Base-by-base conservation (phyloP, 1,140 invertebrate species). In the Campodea augens region DNA sequence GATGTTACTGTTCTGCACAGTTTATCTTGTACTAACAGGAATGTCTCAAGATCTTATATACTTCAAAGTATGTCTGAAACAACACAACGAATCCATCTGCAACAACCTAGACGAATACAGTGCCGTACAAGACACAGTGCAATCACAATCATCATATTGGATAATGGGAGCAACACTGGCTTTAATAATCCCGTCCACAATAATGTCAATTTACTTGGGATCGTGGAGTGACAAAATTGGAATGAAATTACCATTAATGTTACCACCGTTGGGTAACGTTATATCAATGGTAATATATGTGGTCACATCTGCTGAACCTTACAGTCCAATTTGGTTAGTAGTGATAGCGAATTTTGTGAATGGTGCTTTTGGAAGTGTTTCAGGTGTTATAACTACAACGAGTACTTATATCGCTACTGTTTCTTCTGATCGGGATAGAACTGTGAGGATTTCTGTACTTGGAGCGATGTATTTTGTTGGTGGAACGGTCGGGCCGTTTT, bases 391-490 rank as follows among this genome's bases (percentile, higher is more conserved):
- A 23, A 60, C 65, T 52, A 44, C 46, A 29, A 57, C 57, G n/a
- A 68, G 64, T 52, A 67, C 63, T 32, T 68, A 66, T 47, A 57
- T 69, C 1, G 55, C 61, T 12, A 54, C 62, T 37, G 55, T 66
- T 23, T 59, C 55, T 7, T 45, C 47, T 19, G 46, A 53, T 2
- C 46, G 52, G 18, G 53, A 55, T 19, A 54, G 66, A 44, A 67
- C 65, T 5, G 48, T 57, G 23, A 45, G 65, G 41, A 58, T 69
- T 18, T 60, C 58, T 1, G 55, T 68, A 5, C 44, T 67, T 19
- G 66, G 69, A 53, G 56, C 64, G 2, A 67, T 68, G 65, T 57
- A 60, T 2, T 68, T 65, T 51, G 24, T 66, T 19, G 64, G 65
- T 4, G 62, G 60, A 7, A 32, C 15, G 27, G 23, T 64, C 12